Conservation (phyloP, 64 coral and sea anemone species). For the Montipora capricornis region DNA sequence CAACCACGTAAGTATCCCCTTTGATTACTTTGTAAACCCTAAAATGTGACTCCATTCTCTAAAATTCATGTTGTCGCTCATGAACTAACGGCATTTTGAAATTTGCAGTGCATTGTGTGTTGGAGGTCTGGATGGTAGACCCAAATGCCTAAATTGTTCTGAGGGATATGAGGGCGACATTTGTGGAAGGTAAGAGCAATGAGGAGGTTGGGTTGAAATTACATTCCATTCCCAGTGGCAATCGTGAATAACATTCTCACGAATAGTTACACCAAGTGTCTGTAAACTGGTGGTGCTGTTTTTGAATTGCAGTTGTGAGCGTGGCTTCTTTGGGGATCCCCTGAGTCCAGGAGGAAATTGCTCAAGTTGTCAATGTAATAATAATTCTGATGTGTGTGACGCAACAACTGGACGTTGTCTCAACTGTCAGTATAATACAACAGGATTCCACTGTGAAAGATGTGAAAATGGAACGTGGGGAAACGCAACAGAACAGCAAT, state of each 20-base stretch:
- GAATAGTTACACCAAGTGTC: too few species aligned
- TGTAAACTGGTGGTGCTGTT: not conserved
- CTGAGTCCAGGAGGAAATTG: conserved; percentile 81
- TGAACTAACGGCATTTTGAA: not conserved
- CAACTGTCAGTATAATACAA: conserved; percentile 83
- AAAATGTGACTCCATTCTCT: not conserved
- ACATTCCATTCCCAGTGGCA: too few species aligned
- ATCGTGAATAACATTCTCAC: too few species aligned
- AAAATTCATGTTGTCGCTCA: not conserved
- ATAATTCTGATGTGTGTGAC: conserved; percentile 94
- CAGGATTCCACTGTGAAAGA: conserved; percentile 92
- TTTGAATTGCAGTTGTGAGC: conserved; percentile 60
- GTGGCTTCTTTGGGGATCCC: conserved; percentile 92
- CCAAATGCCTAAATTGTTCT: conserved; percentile 92
- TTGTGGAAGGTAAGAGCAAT: conserved; percentile 74
- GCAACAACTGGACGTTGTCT: conserved; percentile 86
- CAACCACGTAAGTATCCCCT: conserved; percentile 76
- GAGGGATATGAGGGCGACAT: conserved; percentile 84
- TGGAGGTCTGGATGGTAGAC: conserved; percentile 66
- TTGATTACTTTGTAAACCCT: not conserved
- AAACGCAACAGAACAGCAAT: conserved; percentile 82
- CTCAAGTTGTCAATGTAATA: conserved; percentile 94
- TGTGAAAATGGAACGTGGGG: conserved; percentile 98
- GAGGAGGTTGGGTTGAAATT: too few species aligned
- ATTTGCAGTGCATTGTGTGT: conserved; percentile 70